phyloP scores from a whole-genome alignment of 2,797 vertebrate genomes.

The Ciconia nigra region DNA sequence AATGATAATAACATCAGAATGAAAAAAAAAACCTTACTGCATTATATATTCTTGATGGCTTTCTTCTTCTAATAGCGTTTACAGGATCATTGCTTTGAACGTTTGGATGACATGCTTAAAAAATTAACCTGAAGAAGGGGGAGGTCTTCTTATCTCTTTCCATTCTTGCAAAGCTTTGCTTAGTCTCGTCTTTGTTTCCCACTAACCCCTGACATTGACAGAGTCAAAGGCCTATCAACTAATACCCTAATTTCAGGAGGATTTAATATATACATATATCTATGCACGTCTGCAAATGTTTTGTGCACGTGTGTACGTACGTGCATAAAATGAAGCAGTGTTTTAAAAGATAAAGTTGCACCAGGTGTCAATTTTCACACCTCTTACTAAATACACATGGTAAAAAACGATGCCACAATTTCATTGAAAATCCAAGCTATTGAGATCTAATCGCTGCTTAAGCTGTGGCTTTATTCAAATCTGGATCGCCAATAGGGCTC shows the following conservation, averaged over 20 bases:
- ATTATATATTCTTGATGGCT: conserved; percentile 58
- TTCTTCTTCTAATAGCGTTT: conserved; percentile 60
- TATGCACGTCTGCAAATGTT: neutral
- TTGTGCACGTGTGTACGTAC: neutral
- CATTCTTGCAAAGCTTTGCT: conserved; percentile 57
- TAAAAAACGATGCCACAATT: conserved; percentile 59
- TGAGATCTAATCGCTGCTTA: conserved; percentile 78
- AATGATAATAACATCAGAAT: conserved; percentile 57
- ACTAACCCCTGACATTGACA: conserved; percentile 70
- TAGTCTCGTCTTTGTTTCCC: conserved; percentile 68
- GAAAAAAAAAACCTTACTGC: conserved; percentile 32
- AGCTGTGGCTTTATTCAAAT: conserved; percentile 79
- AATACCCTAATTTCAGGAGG: conserved; percentile 68
- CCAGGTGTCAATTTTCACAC: conserved; percentile 75
- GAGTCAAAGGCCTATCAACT: conserved; percentile 71
- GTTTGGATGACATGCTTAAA: conserved; percentile 51
- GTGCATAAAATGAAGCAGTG: neutral
- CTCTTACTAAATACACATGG: conserved; percentile 55
- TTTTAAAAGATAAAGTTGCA: conserved; percentile 75
- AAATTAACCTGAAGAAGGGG: conserved; percentile 78
- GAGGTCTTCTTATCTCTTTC: conserved; percentile 62
- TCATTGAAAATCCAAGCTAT: conserved; percentile 75
- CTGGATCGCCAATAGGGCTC: conserved; percentile 92
- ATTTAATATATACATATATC: conserved; percentile 23
- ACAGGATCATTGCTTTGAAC: conserved; percentile 57